These are phyloP conservation scores for Actinia equina DNA, from an alignment of 64 coral and sea anemone species.

Conservation along the genomic window DNA sequence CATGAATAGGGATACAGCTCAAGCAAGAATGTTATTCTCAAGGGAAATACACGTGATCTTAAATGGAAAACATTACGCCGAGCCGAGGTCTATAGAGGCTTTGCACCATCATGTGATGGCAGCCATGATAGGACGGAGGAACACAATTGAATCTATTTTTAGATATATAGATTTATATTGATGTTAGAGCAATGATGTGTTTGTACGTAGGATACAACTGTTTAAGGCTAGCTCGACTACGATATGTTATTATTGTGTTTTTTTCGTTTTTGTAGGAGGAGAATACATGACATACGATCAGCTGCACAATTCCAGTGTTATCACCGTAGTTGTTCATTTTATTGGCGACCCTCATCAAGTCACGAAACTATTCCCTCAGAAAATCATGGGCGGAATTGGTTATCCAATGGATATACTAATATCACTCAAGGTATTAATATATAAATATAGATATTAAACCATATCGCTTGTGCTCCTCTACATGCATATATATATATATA, in stretches of 20 bases:
- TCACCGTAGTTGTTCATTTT: conserved; percentile 80
- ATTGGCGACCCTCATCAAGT: conserved; percentile 80
- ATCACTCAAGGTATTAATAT: conserved; percentile 63
- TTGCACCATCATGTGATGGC: too few relatives aligned
- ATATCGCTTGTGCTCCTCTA: background rate
- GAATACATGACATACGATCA: conserved; percentile 69
- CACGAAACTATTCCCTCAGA: conserved; percentile 83
- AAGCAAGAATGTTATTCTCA: too few relatives aligned
- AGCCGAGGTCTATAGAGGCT: too few relatives aligned
- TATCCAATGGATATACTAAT: conserved; percentile 87
- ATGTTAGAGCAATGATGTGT: too few relatives aligned
- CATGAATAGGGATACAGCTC: too few relatives aligned
- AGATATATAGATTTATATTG: too few relatives aligned
- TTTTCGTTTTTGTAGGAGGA: conserved; percentile 39
- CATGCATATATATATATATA: background rate
- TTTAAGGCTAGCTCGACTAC: too few relatives aligned
- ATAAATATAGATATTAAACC: background rate
- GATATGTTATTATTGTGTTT: background rate
- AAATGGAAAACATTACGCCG: too few relatives aligned
- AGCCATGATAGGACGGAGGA: too few relatives aligned
- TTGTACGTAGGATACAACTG: too few relatives aligned
- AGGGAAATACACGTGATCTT: too few relatives aligned
- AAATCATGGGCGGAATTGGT: conserved; percentile 81
- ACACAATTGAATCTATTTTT: too few relatives aligned
- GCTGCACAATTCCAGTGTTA: conserved; percentile 60